Evolutionary conservation across 2,113 vertebrate species (phyloP).

Genomic region (Vulpes vulpes): DNA sequence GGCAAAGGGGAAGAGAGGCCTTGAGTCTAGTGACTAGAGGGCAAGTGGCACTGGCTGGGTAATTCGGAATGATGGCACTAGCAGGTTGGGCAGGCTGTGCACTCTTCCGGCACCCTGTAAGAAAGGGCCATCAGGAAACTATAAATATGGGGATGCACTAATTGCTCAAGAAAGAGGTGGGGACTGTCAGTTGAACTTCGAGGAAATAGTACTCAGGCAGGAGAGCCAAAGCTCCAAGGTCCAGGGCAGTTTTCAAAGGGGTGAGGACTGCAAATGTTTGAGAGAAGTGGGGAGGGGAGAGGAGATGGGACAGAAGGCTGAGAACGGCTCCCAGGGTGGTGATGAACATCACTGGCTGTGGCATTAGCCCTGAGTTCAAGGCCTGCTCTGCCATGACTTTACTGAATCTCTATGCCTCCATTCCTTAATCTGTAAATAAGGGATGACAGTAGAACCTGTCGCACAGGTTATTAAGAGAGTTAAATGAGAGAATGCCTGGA

Average conservation of each 20-base stretch:
- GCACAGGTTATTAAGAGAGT: not conserved
- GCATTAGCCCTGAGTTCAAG: not conserved
- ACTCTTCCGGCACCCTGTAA: not conserved
- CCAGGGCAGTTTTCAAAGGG: not conserved
- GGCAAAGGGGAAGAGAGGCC: not conserved
- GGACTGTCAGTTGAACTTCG: not conserved
- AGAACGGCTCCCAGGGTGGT: not conserved
- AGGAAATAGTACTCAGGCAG: not conserved
- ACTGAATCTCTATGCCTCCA: not conserved
- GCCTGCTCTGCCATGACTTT: not conserved
- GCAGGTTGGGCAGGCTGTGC: not conserved
- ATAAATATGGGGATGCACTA: accelerated
- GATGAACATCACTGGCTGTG: accelerated
- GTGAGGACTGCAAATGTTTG: no score
- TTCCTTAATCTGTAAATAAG: not conserved
- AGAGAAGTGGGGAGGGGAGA: not conserved
- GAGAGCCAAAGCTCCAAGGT: not conserved
- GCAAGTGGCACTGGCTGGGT: not conserved
- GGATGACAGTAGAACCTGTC: not conserved
- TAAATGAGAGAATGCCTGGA: not conserved
- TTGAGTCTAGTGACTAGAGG: no score
- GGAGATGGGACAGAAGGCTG: not conserved
- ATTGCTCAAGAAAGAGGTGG: not conserved
- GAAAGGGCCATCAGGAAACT: not conserved
- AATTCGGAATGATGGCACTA: no score